phyloP scores from a whole-genome alignment of 35 echinoderm and acorn worm species.

The Apostichopus japonicus region DNA sequence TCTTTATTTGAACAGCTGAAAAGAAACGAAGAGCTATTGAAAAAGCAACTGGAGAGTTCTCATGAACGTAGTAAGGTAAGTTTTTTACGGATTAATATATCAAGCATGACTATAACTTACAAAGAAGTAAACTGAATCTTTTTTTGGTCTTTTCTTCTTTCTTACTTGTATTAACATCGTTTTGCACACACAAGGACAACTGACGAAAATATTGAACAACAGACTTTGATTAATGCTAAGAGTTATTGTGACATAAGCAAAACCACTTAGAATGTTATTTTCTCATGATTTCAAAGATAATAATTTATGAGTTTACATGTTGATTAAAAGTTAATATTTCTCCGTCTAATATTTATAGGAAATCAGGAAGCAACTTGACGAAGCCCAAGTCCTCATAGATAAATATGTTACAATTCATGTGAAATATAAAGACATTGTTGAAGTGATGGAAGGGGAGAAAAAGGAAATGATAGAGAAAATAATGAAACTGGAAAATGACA shows the following conservation, averaged over 20 bases:
- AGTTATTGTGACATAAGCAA: no score
- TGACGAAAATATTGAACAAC: no score
- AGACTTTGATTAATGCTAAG: no score
- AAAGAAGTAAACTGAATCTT: no score
- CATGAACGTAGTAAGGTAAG: neutral
- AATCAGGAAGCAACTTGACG: neutral
- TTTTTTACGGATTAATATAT: neutral
- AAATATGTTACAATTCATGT: neutral
- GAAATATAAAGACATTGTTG: neutral
- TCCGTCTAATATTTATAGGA: neutral
- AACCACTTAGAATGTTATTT: no score
- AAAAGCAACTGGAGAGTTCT: neutral
- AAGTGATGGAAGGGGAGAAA: neutral
- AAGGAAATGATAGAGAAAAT: slow-evolving; percentile 1
- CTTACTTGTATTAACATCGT: no score
- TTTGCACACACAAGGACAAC: no score
- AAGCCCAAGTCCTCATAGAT: slow-evolving; percentile 7
- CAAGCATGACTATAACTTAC: no score
- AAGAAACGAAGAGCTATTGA: neutral
- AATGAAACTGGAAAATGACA: neutral
- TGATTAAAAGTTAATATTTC: neutral
- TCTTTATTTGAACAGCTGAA: neutral
- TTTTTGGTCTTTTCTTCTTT: no score
- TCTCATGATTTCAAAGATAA: no score
- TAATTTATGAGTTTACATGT: no score